phyloP scores from a whole-genome alignment of 2,888 invertebrate species.

The Athrips mouffetella region DNA sequence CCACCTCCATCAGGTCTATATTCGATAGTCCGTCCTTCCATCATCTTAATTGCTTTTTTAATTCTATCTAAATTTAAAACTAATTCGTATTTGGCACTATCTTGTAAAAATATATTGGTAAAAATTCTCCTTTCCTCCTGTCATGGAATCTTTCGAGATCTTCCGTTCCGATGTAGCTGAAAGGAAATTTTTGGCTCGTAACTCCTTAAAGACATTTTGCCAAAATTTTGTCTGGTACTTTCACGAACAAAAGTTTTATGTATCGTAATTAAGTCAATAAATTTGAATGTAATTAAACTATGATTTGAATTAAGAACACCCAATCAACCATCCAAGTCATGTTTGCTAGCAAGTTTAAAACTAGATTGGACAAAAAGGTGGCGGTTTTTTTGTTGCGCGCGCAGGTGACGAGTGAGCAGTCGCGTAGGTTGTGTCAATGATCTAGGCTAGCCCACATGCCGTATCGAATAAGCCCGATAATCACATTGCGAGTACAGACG shows the following conservation, averaged over 20 bases:
- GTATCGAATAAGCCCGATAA: slow-evolving; percentile 72
- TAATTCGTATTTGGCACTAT: slow-evolving; percentile 68
- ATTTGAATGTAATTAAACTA: slow-evolving; percentile 4
- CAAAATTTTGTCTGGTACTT: slow-evolving; percentile 47
- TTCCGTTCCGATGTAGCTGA: slow-evolving; percentile 64
- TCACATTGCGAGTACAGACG: slow-evolving; percentile 56
- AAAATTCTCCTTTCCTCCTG: slow-evolving; percentile 49
- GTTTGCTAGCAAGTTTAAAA: slow-evolving; percentile 38
- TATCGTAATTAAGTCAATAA: background rate
- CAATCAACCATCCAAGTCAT: slow-evolving; percentile 15
- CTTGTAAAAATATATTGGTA: slow-evolving; percentile 65
- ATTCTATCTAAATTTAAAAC: slow-evolving; percentile 63
- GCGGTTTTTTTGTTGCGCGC: slow-evolving; percentile 49
- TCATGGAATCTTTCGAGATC: slow-evolving; percentile 76
- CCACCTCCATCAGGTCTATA: slow-evolving; percentile 79
- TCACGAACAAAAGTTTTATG: slow-evolving; percentile 23
- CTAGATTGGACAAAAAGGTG: slow-evolving; percentile 56
- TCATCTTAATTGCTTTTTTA: slow-evolving; percentile 61
- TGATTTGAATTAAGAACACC: slow-evolving; percentile 25
- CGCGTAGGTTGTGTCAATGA: slow-evolving; percentile 77
- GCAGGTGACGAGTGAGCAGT: slow-evolving; percentile 70
- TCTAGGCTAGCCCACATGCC: slow-evolving; percentile 76
- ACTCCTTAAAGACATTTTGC: slow-evolving; percentile 20
- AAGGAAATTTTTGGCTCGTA: slow-evolving; percentile 36
- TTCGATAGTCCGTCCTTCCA: slow-evolving; percentile 77